phyloP scores from a whole-genome alignment of 1,140 invertebrate species.

The Lepidotrigona ventralis region DNA sequence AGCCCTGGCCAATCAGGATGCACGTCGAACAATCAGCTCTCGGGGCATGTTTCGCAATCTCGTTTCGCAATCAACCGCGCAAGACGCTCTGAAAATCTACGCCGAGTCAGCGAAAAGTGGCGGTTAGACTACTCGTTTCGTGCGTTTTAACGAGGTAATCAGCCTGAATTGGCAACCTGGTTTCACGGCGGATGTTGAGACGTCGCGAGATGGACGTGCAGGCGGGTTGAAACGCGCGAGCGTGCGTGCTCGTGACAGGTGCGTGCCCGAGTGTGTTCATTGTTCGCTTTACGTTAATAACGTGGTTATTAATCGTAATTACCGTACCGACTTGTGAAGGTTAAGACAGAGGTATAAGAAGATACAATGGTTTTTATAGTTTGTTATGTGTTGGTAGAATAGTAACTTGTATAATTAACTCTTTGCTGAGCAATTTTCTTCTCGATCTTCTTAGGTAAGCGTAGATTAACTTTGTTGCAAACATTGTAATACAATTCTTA shows the following conservation, averaged over 20 bases:
- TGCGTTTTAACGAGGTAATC: neutral
- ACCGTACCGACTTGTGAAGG: slow-evolving; percentile 49
- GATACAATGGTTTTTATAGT: neutral
- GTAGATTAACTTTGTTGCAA: too few species aligned
- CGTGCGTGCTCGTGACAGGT: slow-evolving; percentile 40
- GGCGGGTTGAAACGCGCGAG: neutral
- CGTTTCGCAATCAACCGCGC: neutral
- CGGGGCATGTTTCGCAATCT: neutral
- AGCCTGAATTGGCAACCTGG: neutral
- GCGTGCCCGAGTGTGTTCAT: slow-evolving; percentile 41
- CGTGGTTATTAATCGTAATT: slow-evolving; percentile 73
- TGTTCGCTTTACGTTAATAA: slow-evolving; percentile 73
- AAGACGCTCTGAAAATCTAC: neutral
- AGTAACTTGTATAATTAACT: too few species aligned
- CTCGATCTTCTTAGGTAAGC: too few species aligned
- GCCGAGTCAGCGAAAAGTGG: neutral
- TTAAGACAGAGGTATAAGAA: neutral
- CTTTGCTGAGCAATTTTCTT: too few species aligned
- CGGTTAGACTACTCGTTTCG: neutral
- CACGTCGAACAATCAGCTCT: neutral
- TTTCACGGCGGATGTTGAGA: neutral
- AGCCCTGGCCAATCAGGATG: neutral
- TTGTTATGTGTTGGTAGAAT: neutral
- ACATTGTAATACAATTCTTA: too few species aligned
- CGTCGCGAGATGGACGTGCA: neutral